A percentile compares a stretch with the other conserved stretches of the same genome.
Evolutionary conservation across 2,888 invertebrate genomes (phyloP).

Genomic region (Pemphredon lugubris): DNA sequence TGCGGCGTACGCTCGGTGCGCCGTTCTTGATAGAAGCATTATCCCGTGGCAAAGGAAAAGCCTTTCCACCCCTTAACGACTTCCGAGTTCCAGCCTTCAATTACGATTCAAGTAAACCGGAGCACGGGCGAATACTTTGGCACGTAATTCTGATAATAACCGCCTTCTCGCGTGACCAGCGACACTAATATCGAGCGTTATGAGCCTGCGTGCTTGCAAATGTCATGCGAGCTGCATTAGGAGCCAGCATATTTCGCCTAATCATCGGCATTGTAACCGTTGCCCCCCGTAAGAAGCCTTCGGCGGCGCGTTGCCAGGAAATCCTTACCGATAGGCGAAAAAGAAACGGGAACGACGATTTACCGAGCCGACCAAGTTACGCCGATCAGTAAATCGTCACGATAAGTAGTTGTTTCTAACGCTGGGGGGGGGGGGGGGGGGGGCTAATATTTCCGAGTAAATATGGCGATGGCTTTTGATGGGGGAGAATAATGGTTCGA

Average conservation of each 20-base stretch:
- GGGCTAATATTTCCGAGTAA: conserved; percentile 32
- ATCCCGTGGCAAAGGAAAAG: conserved; percentile 18
- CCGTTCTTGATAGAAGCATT: no score
- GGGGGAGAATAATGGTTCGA: conserved; percentile 24
- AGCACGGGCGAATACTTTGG: conserved; percentile 47
- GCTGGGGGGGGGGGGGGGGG: no score
- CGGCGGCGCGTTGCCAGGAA: conserved; percentile 18
- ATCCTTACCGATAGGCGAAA: conserved; percentile 43
- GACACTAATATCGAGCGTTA: conserved; percentile 60
- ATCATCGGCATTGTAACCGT: conserved; percentile 58
- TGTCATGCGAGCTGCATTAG: conserved; percentile 44
- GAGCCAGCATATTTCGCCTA: conserved; percentile 37
- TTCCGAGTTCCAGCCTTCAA: conserved; percentile 39
- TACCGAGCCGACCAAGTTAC: conserved; percentile 37
- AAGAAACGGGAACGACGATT: conserved; percentile 35
- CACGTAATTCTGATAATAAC: conserved; percentile 61
- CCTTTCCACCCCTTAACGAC: conserved; percentile 13
- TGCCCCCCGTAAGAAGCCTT: no score
- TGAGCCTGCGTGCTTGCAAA: conserved; percentile 55
- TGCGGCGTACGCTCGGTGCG: no score
- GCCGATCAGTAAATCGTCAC: conserved; percentile 42
- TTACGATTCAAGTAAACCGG: conserved; percentile 26
- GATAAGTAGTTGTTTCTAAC: conserved; percentile 31
- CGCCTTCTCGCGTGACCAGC: conserved; percentile 58
- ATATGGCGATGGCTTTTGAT: conserved; percentile 14